A percentile compares a stretch with the other conserved stretches of the same genome.
Conservation (phyloP, 1,140 invertebrate genomes). For the Magallana gigas region DNA sequence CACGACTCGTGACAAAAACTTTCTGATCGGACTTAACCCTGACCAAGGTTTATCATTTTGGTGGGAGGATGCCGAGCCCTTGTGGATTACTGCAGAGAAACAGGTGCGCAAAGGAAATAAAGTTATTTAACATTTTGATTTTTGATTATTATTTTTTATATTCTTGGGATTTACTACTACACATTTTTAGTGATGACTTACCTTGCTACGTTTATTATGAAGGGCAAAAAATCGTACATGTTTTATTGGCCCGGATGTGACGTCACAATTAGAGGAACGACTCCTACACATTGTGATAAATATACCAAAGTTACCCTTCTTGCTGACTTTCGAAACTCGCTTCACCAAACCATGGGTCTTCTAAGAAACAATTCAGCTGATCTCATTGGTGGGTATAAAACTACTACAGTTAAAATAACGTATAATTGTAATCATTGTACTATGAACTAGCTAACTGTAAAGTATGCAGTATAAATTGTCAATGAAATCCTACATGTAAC, state of each 20-base stretch:
- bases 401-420: no score
- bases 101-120: conserved; percentile 55
- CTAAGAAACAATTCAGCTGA: conserved; percentile 61
- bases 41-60: conserved; percentile 69
- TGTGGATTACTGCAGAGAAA: conserved; percentile 77
- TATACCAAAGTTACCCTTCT: conserved; percentile 58
- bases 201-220: conserved; percentile 12
- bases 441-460: no score
- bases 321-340: conserved; percentile 46
- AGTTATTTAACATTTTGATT: not conserved
- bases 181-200: no score
- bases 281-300: conserved; percentile 73
- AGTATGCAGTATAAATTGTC: no score
- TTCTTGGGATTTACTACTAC: no score
- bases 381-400: conserved; percentile 54
- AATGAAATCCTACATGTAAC: no score
- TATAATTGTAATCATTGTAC: no score
- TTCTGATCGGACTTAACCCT: conserved; percentile 67
- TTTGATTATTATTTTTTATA: conserved; percentile 5
- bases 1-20: conserved; percentile 64
- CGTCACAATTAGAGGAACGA: conserved; percentile 74
- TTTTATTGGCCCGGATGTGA: conserved; percentile 80
- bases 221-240: conserved; percentile 74
- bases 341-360: conserved; percentile 53
- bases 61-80: conserved; percentile 78